These are phyloP conservation scores for Agrilus cyanescens DNA, from an alignment of 2,888 invertebrate species.

Conservation along the genomic window DNA sequence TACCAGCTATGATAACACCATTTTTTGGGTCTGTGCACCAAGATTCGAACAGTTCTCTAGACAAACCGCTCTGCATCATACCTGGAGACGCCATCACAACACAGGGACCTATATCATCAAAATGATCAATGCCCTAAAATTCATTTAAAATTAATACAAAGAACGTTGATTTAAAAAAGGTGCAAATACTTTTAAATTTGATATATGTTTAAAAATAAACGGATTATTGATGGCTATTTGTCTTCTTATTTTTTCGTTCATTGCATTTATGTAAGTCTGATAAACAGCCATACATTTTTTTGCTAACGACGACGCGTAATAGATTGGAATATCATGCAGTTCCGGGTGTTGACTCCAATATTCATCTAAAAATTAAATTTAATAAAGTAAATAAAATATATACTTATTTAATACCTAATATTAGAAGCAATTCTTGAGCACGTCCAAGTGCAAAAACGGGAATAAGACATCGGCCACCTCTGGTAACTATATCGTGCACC, in stretches of 20 bases:
- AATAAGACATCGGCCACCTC: conserved; percentile 96
- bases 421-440: conserved; percentile 90
- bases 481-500: conserved; percentile 89
- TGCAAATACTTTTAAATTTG: conserved; percentile 65
- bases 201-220: conserved; percentile 96
- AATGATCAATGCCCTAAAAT: conserved; percentile 88
- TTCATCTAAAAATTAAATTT: conserved; percentile 55
- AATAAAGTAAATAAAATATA: conserved; percentile 1
- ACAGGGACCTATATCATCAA: conserved; percentile 98
- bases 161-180: conserved; percentile 1
- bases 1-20: conserved; percentile 94
- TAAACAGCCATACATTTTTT: conserved; percentile 99
- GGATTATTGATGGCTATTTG: conserved; percentile 98
- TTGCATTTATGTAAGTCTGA: conserved; percentile 98
- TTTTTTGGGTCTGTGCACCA: conserved; percentile 99
- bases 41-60: conserved; percentile 92
- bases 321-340: conserved; percentile 96
- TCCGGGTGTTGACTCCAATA: conserved; percentile 97
- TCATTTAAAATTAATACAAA: neutral
- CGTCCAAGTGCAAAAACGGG: conserved; percentile 97
- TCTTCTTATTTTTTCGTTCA: conserved; percentile 94
- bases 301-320: conserved; percentile 97
- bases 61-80: conserved; percentile 99
- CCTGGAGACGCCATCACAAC: conserved; percentile 99
- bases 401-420: conserved; percentile 45